phyloP scores from a whole-genome alignment of 2,888 invertebrate species.

The Desoria tigrina region DNA sequence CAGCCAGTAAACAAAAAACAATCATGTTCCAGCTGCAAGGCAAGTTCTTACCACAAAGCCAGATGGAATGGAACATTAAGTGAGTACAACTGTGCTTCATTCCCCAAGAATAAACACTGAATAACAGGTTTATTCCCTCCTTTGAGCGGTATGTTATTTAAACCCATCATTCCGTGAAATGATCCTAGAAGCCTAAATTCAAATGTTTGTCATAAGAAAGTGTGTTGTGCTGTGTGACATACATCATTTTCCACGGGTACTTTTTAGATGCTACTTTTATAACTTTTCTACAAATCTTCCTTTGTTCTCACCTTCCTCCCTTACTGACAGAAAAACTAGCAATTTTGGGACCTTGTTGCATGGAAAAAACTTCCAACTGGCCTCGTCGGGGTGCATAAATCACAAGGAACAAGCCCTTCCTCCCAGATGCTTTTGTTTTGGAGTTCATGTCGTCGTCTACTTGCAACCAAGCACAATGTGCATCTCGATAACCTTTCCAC shows the following conservation, averaged over 20 bases:
- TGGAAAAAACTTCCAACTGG: constrained; percentile 87
- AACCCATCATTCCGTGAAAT: constrained; percentile 77
- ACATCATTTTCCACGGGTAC: background rate
- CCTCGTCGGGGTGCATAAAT: constrained; percentile 93
- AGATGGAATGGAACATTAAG: constrained; percentile 88
- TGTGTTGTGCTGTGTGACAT: background rate
- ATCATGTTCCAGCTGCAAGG: too few species aligned
- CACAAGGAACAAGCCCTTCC: constrained; percentile 77
- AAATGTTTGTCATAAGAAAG: constrained; percentile 1
- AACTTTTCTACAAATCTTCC: constrained; percentile 63
- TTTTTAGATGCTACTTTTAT: background rate
- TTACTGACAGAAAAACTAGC: constrained; percentile 76
- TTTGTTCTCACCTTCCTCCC: constrained; percentile 67
- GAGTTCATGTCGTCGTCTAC: constrained; percentile 65
- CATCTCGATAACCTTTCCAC: constrained; percentile 95
- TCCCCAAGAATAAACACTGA: constrained; percentile 78
- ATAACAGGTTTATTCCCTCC: constrained; percentile 66
- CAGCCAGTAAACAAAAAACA: background rate
- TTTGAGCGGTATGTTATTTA: constrained; percentile 62
- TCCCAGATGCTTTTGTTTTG: constrained; percentile 55
- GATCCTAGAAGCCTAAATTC: constrained; percentile 69
- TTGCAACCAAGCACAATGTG: constrained; percentile 90
- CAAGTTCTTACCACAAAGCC: constrained; percentile 67
- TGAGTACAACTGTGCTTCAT: constrained; percentile 78
- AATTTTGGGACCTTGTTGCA: constrained; percentile 85